These are phyloP conservation scores for Zophobas morio DNA, from an alignment of 1,140 invertebrate species.

Conservation along the genomic window DNA sequence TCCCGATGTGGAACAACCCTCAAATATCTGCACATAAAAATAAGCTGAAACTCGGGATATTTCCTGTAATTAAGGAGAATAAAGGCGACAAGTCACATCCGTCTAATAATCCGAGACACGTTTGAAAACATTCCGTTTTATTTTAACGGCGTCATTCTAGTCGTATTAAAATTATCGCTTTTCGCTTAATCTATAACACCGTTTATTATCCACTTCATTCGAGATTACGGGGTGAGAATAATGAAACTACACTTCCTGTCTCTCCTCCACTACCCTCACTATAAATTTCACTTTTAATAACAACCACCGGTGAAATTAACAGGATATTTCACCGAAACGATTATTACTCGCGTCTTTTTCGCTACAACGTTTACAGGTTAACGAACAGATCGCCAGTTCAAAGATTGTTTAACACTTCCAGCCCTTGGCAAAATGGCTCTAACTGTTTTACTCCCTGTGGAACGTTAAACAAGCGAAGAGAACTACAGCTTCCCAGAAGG, in stretches of 20 bases:
- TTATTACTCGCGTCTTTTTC: constrained; percentile 26
- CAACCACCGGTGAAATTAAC: constrained; percentile 10
- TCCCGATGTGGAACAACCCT: constrained; percentile 17
- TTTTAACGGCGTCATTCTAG: not conserved
- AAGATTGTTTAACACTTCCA: constrained; percentile 36
- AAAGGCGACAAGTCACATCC: constrained; percentile 22
- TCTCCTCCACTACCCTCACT: not conserved
- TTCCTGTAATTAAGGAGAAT: constrained; percentile 13
- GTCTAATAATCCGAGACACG: constrained; percentile 27
- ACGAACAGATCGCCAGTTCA: constrained; percentile 26
- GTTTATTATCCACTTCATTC: constrained; percentile 13
- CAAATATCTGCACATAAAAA: constrained; percentile 33
- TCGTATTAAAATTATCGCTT: not conserved
- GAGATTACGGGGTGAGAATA: constrained; percentile 9
- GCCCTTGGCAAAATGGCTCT: constrained; percentile 27
- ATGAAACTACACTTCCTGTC: not conserved
- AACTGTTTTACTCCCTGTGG: constrained; percentile 31
- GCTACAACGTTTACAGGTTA: constrained; percentile 8
- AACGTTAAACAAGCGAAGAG: constrained; percentile 31
- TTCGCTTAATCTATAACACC: constrained; percentile 13
- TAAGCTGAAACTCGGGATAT: constrained; percentile 21
- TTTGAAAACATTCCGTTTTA: constrained; percentile 25
- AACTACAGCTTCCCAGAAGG: constrained; percentile 21
- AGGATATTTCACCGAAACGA: constrained; percentile 14
- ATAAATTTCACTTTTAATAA: constrained; percentile 18